Evolutionary conservation across 2,113 vertebrate species (phyloP).

Genomic region (Podocnemis expansa): DNA sequence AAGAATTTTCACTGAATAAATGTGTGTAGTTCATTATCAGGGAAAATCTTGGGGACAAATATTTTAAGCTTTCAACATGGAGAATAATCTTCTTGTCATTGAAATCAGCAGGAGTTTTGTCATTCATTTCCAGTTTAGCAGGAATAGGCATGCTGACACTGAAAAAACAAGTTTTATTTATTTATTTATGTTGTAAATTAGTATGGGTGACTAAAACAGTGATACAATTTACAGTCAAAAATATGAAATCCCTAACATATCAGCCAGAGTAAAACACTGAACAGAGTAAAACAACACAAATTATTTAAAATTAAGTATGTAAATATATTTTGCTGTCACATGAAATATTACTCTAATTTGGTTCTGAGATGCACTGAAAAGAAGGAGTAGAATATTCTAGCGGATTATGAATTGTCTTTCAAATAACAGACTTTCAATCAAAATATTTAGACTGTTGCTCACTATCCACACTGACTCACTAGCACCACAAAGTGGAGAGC

Average conservation of each 20-base stretch:
- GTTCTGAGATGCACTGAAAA: constrained; percentile 6
- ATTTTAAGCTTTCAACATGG: background rate
- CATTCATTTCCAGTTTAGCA: background rate
- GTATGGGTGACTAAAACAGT: background rate
- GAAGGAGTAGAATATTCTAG: background rate
- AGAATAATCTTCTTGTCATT: background rate
- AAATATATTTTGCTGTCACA: constrained; percentile 12
- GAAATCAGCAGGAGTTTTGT: background rate
- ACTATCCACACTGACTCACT: constrained; percentile 30
- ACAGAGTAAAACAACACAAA: background rate
- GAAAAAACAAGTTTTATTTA: background rate
- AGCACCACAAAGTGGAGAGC: constrained; percentile 42
- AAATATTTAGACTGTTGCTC: constrained; percentile 25
- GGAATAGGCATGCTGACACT: background rate
- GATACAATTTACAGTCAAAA: background rate
- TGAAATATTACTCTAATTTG: constrained; percentile 42
- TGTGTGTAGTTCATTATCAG: background rate
- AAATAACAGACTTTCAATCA: background rate
- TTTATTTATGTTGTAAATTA: background rate
- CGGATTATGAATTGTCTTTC: background rate
- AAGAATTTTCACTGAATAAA: background rate
- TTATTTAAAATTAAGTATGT: constrained; percentile 42
- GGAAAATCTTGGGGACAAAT: background rate
- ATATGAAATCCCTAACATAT: background rate
- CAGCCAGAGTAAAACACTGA: background rate